Base-by-base conservation (phyloP, 2,888 invertebrate species). In the Xylota segnis region DNA sequence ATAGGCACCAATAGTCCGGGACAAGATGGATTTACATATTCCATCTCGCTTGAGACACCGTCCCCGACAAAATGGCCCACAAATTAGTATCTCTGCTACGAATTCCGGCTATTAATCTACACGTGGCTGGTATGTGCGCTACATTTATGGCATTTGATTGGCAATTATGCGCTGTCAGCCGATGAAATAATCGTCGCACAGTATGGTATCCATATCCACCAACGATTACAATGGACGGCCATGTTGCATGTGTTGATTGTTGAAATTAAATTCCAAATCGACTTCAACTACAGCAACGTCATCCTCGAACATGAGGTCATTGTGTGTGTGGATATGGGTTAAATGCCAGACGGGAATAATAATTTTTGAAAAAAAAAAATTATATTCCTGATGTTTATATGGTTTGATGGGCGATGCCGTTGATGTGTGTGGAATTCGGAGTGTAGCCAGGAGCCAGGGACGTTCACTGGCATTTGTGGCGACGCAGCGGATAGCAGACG, bases 121-220 rank as follows among this genome's bases (percentile, higher is more conserved):
- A 4, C 32, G 10, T 23, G 6, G 5, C 37, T 14, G 7, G n/a
- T 29, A 12, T 37, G 16, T 34, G 27, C 37, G 47, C 2, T 23
- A 45, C n/a, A n/a, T 68, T 34, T 61, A 56, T n/a, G n/a, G n/a
- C n/a, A n/a, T 68, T 56, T 68, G 63, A 50, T 74, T 70, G 79
- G 27, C 74, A 83, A 83, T 79, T 83, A 78, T 78, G 65, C 58
- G 58, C 71, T 78, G 66, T 78, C 65, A 68, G 66, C 9, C 56
- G 83, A 78, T 83, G 83, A 78, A 54, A 83, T 68, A 81, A 72
- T 16, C 63, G 50, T 47, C 45, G 29, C 52, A n/a, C n/a, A 37
- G n/a, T 18, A 34, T 32, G 50, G 66, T 50, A 16, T 59, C 18
- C 27, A 34, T 9, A 5, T 2, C 1, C 37, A 10, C 37, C 59